These are phyloP conservation scores for Microtus ochrogaster DNA, from an alignment of 2,113 vertebrate genomes.

Conservation along the genomic window DNA sequence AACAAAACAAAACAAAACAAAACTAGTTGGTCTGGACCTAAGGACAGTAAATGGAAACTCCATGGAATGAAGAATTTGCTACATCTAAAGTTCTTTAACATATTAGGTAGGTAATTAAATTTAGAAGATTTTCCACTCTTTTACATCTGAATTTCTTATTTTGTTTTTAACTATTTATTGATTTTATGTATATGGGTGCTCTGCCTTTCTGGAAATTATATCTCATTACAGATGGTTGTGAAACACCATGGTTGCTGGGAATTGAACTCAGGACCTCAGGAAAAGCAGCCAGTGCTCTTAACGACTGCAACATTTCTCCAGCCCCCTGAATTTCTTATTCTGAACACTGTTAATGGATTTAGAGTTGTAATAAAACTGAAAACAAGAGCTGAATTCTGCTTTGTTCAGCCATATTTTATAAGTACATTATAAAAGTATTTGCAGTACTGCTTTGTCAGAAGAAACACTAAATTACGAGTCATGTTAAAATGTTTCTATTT, in stretches of 20 bases:
- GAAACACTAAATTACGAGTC: slow-evolving; percentile 35
- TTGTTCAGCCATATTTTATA: slow-evolving; percentile 53
- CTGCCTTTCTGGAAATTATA: no score
- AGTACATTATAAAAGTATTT: slow-evolving; percentile 47
- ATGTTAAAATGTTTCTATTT: slow-evolving; percentile 48
- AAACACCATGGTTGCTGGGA: no score
- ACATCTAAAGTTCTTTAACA: slow-evolving; percentile 41
- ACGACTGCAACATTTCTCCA: no score
- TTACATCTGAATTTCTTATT: slow-evolving; percentile 53
- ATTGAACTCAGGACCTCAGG: no score
- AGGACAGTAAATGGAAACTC: neutral
- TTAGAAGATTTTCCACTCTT: slow-evolving; percentile 16
- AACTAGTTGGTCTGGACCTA: neutral
- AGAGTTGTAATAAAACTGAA: slow-evolving; percentile 10
- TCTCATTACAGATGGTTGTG: no score
- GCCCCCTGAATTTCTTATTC: slow-evolving; percentile 44
- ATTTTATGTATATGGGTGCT: no score
- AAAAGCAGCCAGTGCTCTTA: no score
- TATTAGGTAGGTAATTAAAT: slow-evolving; percentile 27
- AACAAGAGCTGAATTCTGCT: slow-evolving; percentile 21
- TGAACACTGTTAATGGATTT: slow-evolving; percentile 37
- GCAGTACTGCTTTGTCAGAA: slow-evolving; percentile 30
- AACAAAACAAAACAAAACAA: neutral
- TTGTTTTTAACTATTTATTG: no score
- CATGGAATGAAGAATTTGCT: slow-evolving; percentile 39